Base-by-base conservation (phyloP, 2,113 vertebrate species). In the Podarcis cretensis region DNA sequence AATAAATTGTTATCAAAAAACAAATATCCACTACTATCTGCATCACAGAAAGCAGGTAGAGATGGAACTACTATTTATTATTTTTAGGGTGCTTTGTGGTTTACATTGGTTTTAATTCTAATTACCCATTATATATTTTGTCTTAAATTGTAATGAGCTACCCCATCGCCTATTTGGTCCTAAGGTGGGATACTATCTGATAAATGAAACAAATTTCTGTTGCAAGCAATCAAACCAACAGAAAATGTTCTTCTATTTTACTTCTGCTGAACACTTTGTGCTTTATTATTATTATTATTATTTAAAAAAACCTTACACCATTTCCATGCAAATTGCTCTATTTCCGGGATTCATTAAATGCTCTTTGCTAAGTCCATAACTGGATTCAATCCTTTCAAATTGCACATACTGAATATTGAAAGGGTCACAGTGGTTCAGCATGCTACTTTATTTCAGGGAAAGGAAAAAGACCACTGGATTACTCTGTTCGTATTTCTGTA, bases 251-350 rank as follows among this genome's bases (percentile, higher is more conserved):
- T 43, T 83, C 57, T 89, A 48, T 93, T 87, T 40, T 7, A 0
- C 5, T 76, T 32, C 69, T 9, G 30, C 91, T 93, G 89, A 1
- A 89, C 91, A 95, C 73, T 91, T 90, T 89, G 5, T 75, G 84
- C 76, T 86, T 63, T 63, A 1, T 63, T 54, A 10, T 48, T 54
- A 54, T 54, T 54, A 54, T 54, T 48, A 48, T 48, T 48, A 2
- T 48, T 54, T 12, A 89, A 84, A 40, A 23, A 3, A 5, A 95
- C 89, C 59, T 92, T 84, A 89, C 81, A 4, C 48, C 91, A 96
- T 96, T 97, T 96, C 93, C 88, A 97, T 96, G 92, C 83, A 97
- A 96, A 97, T 96, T 95, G 93, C 87, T 73, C 83, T 37, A 95
- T 94, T 90, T 91, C 35, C 83, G 91, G 84, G 68, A 92, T 96